phyloP scores from a whole-genome alignment of 1,140 invertebrate genomes.

The Drosophila carrolli region DNA sequence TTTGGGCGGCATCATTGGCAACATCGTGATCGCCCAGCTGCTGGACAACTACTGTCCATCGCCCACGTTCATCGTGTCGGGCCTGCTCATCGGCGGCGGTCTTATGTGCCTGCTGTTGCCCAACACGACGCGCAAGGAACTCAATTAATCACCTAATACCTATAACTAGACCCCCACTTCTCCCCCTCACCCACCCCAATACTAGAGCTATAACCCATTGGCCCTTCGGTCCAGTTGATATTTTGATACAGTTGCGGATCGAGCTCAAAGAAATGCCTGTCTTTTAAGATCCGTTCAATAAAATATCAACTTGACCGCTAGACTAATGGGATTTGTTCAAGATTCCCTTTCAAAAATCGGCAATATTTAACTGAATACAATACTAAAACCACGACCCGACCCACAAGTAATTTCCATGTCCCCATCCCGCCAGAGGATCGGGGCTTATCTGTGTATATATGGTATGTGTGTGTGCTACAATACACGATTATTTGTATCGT shows the following conservation, averaged over 20 bases:
- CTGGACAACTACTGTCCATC: constrained; percentile 93
- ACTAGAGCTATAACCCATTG: not conserved
- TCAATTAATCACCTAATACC: constrained; percentile 86
- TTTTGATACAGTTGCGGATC: no score
- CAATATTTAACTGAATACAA: constrained; percentile 11
- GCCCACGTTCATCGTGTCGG: constrained; percentile 93
- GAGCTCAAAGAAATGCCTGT: no score
- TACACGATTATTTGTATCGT: constrained; percentile 57
- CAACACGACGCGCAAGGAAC: constrained; percentile 92
- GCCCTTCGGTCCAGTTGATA: not conserved
- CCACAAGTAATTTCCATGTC: constrained; percentile 17
- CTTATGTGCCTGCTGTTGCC: constrained; percentile 93
- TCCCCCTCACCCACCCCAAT: not conserved
- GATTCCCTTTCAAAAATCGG: not conserved
- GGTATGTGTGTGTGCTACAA: constrained; percentile 46
- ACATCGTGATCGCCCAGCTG: constrained; percentile 93
- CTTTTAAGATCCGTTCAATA: no score
- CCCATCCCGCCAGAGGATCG: constrained; percentile 13
- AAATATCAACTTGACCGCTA: no score
- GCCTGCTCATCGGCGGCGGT: constrained; percentile 91
- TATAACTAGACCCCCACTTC: not conserved
- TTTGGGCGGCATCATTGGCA: constrained; percentile 93
- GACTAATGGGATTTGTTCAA: not conserved
- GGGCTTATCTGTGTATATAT: constrained; percentile 47
- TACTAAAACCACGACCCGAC: not conserved